phyloP scores from a whole-genome alignment of 2,797 vertebrate genomes.

The Simalia tracyae region DNA sequence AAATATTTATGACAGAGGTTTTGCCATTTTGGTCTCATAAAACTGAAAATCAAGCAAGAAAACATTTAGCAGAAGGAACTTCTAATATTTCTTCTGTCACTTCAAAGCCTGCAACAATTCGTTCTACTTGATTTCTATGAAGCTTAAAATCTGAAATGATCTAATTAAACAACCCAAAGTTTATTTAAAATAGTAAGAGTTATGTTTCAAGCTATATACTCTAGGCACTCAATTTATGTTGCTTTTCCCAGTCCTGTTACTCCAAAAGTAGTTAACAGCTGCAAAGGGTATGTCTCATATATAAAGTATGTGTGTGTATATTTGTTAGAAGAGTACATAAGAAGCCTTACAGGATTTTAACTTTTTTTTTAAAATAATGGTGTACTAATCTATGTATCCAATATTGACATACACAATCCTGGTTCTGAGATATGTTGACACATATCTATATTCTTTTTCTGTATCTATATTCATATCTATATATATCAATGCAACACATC shows the following conservation, averaged over 20 bases:
- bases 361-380: neutral
- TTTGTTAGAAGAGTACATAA: neutral
- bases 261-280: neutral
- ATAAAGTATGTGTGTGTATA: neutral
- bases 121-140: neutral
- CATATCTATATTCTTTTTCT: neutral
- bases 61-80: neutral
- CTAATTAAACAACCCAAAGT: neutral
- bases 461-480: neutral
- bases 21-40: neutral
- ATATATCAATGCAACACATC: neutral
- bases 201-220: neutral
- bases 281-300: neutral
- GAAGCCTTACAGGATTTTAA: neutral
- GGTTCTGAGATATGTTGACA: neutral
- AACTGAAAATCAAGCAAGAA: neutral
- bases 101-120: neutral
- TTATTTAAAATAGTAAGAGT: neutral
- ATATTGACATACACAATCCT: neutral
- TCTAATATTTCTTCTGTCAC: too few species aligned
- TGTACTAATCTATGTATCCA: neutral
- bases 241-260: neutral
- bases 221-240: neutral
- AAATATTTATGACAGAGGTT: neutral
- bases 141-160: neutral